These are phyloP conservation scores for Netta rufina DNA, from an alignment of 2,797 vertebrate species.

Conservation along the genomic window DNA sequence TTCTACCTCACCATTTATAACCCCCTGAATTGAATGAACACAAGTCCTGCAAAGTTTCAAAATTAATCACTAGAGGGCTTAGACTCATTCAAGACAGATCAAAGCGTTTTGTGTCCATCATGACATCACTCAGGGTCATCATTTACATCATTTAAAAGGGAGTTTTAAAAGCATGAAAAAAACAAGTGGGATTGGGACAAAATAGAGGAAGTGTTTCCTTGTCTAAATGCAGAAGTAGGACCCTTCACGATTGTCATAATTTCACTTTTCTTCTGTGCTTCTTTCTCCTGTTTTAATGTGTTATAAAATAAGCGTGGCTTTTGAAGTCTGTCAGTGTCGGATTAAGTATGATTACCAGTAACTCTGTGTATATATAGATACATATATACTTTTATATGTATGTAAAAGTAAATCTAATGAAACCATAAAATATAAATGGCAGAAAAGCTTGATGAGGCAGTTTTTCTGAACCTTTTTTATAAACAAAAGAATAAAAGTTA, in stretches of 20 bases:
- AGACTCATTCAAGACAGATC: slow-evolving; percentile 20
- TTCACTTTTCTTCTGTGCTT: not conserved
- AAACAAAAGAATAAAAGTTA: not conserved
- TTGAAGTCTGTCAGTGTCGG: not conserved
- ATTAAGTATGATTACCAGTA: not conserved
- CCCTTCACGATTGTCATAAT: not conserved
- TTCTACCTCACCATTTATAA: fast-evolving
- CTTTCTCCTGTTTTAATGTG: not conserved
- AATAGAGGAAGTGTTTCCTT: not conserved
- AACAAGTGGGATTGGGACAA: not conserved
- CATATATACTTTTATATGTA: not conserved
- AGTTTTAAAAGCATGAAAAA: not conserved
- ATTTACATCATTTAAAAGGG: not conserved
- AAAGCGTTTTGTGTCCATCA: not conserved
- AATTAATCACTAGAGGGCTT: slow-evolving; percentile 25
- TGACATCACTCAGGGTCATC: not conserved
- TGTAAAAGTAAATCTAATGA: fast-evolving
- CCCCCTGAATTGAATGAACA: not conserved
- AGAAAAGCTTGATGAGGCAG: fast-evolving
- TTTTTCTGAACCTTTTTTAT: not conserved
- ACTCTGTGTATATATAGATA: too few relatives aligned
- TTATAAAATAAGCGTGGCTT: not conserved
- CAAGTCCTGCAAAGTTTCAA: not conserved
- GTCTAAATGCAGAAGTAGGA: not conserved
- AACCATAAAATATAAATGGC: not conserved